A percentile compares a stretch with the other conserved stretches of the same genome.
Conservation (phyloP, 2,888 invertebrate genomes). For the Cryptus viduatorius region DNA sequence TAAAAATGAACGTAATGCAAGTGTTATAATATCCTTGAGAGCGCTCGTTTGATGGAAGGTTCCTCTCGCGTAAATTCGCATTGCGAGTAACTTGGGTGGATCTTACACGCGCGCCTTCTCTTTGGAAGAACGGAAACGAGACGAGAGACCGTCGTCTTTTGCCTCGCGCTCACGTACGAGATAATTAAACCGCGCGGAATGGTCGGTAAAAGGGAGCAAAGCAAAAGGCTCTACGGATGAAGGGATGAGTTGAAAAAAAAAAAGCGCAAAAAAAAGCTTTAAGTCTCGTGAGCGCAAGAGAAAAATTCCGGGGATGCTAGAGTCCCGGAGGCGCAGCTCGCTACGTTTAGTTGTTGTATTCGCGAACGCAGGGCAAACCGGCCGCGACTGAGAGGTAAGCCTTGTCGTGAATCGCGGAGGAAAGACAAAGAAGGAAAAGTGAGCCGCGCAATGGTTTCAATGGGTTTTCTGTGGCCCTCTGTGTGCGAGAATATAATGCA, state of each 20-base stretch:
- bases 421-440: slow-evolving; percentile 44
- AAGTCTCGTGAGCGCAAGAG: slow-evolving; percentile 67
- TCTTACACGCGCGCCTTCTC: not conserved
- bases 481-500: slow-evolving; percentile 38
- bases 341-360: slow-evolving; percentile 24
- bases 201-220: slow-evolving; percentile 66
- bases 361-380: slow-evolving; percentile 10
- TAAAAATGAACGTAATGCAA: not conserved
- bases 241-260: not conserved
- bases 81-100: slow-evolving; percentile 34
- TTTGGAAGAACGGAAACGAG: slow-evolving; percentile 49
- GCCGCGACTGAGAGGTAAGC: slow-evolving; percentile 9
- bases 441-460: slow-evolving; percentile 52
- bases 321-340: slow-evolving; percentile 49
- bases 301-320: slow-evolving; percentile 71
- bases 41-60: slow-evolving; percentile 23
- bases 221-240: slow-evolving; percentile 46
- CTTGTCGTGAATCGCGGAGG: slow-evolving; percentile 4
- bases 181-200: slow-evolving; percentile 74
- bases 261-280: slow-evolving; percentile 59
- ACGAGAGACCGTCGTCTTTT: slow-evolving; percentile 64
- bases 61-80: slow-evolving; percentile 56
- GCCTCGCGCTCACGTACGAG: slow-evolving; percentile 69
- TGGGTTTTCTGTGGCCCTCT: slow-evolving; percentile 30
- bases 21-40: slow-evolving; percentile 13